Base-by-base conservation (phyloP, 2,113 vertebrate genomes). In the Gila orcuttii region DNA sequence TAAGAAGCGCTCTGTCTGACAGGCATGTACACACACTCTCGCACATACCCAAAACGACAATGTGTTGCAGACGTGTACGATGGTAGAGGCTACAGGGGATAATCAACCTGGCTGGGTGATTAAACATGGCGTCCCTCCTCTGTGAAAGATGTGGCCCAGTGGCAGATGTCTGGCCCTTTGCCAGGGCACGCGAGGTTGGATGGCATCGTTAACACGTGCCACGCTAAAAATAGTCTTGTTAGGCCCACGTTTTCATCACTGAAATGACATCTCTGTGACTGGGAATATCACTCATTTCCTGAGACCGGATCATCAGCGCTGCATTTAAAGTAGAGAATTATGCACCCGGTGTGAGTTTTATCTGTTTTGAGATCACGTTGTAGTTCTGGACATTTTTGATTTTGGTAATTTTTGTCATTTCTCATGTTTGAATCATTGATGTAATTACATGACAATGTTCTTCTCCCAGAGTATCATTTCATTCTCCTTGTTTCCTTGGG, bases 401-500 rank as follows among this genome's bases (percentile, higher is more conserved):
- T 77, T 45, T 25, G 55, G 21, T 74, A 0, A 31, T 80, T 52
- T 66, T 28, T 64, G 42, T 55, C 2, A 1, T 50, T 64, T 21
- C 33, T 21, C 11, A 31, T 11, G 8, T n/a, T 64, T 42, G 39
- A 25, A 59, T 84, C 42, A 15, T 42, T 17, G 21, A 39, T 83
- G 33, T 71, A 71, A 80, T 80, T 57, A 42, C 39, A 71, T 60
- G 33, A 59, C 50, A 47, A 6, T 83, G 42, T 47, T 77, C 31
- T 25, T 79, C 25, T 81, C 42, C 10, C 6, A 59, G 42, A 74
- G 82, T 79, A 84, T 64, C 50, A 86, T 88, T 86, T 88, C 76
- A 42, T 81, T 31, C 87, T 88, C 81, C 83, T 88, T 83, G 82
- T 86, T 90, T 87, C 91, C 90, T 91, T 82, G 91, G 90, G 90